Evolutionary conservation across 2,797 vertebrate genomes (phyloP), one percentile per base, ranked within the genome.

Genomic region (Xenopus petersii): DNA sequence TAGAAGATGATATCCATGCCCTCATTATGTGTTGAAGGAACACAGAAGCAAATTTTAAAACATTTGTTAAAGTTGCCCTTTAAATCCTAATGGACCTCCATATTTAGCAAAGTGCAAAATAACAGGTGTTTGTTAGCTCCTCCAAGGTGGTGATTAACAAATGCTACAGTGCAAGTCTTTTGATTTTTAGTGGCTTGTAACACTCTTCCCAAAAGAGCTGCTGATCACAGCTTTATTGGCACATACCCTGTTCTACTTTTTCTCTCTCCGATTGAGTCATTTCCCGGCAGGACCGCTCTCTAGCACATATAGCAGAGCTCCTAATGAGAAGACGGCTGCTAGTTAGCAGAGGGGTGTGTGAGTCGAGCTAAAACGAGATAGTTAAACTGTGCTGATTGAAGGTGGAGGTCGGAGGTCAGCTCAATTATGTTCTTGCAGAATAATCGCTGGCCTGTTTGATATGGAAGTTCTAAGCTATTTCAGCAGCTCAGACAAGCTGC

Each of bases 361-460:
- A 91, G 85, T 88, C 90, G 91, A 91, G 93, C 89, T 90, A 86
- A 83, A 84, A 84, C 83, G 91, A 91, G 88, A 86, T 90, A 89
- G 90, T 91, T 91, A 87, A 89, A 92, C 87, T 91, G 87, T 89
- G 87, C 88, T 92, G 91, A 93, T 95, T 94, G 93, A 92, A 95
- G 93, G 90, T 93, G 84, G 89, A 92, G 95, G 95, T 96, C 90
- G 88, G 80, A 91, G 95, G 96, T 94, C 94, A 95, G 93, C 92
- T 95, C 96, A 98, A 98, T 98, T 98, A 98, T 92, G 91, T 94
- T 90, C 93, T 92, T 90, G 88, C 87, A 90, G 85, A 92, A 92
- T 92, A 90, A 92, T 89, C 88, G 86, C 89, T 86, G 89, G 85
- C 85, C 87, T 87, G 93, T 98, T 98, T 98, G 96, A 98, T 97